Base-by-base conservation (phyloP, 2,888 invertebrate genomes). In the Crepidodera aurea region DNA sequence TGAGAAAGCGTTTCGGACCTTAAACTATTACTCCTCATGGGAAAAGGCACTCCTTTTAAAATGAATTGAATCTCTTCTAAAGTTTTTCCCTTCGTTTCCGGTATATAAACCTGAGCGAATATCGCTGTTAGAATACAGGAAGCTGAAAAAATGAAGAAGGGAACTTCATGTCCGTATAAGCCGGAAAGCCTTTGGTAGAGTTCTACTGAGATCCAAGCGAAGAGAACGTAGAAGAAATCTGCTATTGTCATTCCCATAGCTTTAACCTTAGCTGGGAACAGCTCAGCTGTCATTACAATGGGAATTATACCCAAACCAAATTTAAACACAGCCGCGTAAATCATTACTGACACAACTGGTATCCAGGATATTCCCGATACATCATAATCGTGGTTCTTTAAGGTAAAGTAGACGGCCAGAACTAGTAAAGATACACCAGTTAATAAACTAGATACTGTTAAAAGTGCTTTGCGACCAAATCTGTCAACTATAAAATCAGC, bases 221-320 rank as follows among this genome's bases (percentile, higher is more conserved):
- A 77, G 7, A 76, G 60, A 1, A 79, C 75, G 55, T 79, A 81
- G 68, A 77, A 73, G 5, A 74, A 74, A 62, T 81, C 80, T 1
- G 79, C 73, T 48, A 78, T 60, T 0, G 80, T 77, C 79, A 80
- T 79, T 6, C 79, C 79, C 72, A 78, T 76, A 1, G 79, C 80
- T 69, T 80, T 80, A 2, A 80, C 76, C 63, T 75, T 77, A 2
- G 80, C 76, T 0, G 80, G 80, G 60, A 81, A 80, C n/a, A 80
- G 60, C 65, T 80, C 80, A 0, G 78, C 79, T 5, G 79, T 79
- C 64, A 79, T 71, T 1, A 80, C 78, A 25, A 79, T 79, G 0
- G 80, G 79, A 5, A 80, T 77, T 46, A 78, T 75, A 1, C 80
- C 80, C n/a, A 80, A 64, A 0, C 80, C 80, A 19, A 77, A 72